Conservation (phyloP, 2,888 invertebrate species). For the Macrophya annulata region DNA sequence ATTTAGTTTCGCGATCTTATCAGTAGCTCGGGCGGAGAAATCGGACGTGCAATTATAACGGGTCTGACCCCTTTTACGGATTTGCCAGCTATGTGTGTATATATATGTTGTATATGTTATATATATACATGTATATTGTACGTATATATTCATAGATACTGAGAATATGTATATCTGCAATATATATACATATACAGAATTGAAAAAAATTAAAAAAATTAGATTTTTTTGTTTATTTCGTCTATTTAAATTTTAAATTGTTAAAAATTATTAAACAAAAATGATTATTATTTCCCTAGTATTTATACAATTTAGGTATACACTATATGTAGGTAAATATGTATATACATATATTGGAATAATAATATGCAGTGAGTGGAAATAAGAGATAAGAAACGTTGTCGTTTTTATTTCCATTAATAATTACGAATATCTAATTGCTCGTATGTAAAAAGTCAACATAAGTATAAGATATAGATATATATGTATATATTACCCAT, state of each 20-base stretch:
- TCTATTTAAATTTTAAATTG: background rate
- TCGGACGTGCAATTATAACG: slow-evolving; percentile 46
- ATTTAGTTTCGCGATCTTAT: slow-evolving; percentile 36
- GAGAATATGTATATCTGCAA: background rate
- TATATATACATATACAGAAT: background rate
- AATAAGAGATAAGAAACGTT: background rate
- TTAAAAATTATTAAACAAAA: background rate
- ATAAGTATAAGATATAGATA: too few species aligned
- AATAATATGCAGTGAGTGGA: background rate
- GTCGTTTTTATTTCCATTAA: background rate
- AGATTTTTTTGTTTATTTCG: background rate
- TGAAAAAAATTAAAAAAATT: background rate
- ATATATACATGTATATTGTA: background rate
- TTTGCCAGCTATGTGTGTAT: background rate
- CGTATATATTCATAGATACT: background rate
- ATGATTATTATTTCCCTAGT: background rate
- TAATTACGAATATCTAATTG: background rate
- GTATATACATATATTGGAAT: background rate
- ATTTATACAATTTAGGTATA: too few species aligned
- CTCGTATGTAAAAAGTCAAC: background rate
- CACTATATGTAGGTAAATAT: background rate
- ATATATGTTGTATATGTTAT: background rate
- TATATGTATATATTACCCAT: too few species aligned
- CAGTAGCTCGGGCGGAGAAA: background rate
- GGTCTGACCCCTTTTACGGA: slow-evolving; percentile 29